Conservation (phyloP, 2,797 vertebrate species). For the Bradypus variegatus region DNA sequence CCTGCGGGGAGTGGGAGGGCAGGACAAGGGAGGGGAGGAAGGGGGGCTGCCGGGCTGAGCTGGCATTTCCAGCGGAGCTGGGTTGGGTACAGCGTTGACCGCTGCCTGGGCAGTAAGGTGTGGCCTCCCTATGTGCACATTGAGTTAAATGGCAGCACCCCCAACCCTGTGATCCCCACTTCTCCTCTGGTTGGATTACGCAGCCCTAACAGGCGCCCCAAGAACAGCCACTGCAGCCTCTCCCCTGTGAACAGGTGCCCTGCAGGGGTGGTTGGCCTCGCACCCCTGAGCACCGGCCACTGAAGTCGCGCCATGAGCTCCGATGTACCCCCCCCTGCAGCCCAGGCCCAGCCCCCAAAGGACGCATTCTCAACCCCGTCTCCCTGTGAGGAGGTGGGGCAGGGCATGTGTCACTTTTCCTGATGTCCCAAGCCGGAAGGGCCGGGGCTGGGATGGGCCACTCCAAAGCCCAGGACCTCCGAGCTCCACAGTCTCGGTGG, state of each 20-base stretch:
- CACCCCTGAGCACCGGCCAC: no score
- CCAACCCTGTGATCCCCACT: not conserved
- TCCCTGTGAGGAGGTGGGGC: no score
- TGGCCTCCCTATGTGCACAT: fast-evolving
- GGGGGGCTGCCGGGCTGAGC: not conserved
- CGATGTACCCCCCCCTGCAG: fast-evolving
- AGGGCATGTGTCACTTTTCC: not conserved
- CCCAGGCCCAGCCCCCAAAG: fast-evolving
- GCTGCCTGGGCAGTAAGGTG: fast-evolving
- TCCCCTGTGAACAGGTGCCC: fast-evolving
- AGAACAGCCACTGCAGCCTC: not conserved
- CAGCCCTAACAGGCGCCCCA: not conserved
- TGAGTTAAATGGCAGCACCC: fast-evolving
- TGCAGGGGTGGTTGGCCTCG: fast-evolving
- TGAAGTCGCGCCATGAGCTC: not conserved
- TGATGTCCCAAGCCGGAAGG: no score
- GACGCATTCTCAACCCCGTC: not conserved
- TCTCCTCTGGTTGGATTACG: no score
- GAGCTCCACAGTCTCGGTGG: fast-evolving
- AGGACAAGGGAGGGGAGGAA: no score
- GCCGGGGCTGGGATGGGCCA: not conserved
- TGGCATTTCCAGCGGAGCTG: not conserved
- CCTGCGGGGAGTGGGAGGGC: no score
- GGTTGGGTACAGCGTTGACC: fast-evolving
- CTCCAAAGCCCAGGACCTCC: not conserved